Evolutionary conservation across 2,797 vertebrate genomes (phyloP).

Genomic region (Bucorvus abyssinicus): DNA sequence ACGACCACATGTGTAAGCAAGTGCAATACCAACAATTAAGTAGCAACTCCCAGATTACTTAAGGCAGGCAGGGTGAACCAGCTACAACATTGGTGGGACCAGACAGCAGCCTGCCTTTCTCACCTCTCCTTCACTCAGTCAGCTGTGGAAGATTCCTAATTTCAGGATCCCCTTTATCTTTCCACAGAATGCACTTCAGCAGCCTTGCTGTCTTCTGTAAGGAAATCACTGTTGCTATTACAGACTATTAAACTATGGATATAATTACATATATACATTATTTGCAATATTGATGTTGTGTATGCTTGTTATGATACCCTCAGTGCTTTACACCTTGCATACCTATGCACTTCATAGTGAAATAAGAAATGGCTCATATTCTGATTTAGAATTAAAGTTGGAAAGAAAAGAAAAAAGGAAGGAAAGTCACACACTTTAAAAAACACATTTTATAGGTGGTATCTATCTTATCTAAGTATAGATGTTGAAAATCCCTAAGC

Average conservation of each 20-base stretch:
- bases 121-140: background rate
- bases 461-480: background rate
- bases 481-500: background rate
- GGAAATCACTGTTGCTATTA: background rate
- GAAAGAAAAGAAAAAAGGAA: background rate
- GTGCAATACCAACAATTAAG: background rate
- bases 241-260: background rate
- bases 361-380: background rate
- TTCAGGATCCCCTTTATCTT: background rate
- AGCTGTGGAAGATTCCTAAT: background rate
- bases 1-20: background rate
- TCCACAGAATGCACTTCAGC: background rate
- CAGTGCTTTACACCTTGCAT: background rate
- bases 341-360: background rate
- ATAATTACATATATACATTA: background rate
- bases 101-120: background rate
- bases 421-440: background rate
- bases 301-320: background rate
- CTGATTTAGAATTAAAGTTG: background rate
- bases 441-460: background rate
- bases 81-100: rapidly evolving
- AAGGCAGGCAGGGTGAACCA: background rate
- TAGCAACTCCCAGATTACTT: background rate
- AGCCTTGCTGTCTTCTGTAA: background rate
- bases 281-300: background rate